Conservation (phyloP, 2,113 vertebrate genomes). For the Picathartes gymnocephalus region DNA sequence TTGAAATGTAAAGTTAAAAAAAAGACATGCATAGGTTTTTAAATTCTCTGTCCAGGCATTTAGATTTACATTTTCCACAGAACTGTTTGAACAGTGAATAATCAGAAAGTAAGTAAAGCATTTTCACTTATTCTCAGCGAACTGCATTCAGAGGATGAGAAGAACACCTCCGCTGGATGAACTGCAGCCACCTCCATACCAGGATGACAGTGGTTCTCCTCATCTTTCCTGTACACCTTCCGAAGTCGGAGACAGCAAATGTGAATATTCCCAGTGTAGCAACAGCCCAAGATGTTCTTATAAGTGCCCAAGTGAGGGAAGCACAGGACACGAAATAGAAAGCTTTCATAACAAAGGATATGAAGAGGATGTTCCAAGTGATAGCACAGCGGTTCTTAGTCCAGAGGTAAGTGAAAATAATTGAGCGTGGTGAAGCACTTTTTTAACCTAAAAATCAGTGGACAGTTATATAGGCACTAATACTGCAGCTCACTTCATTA, state of each 20-base stretch:
- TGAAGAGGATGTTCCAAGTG: conserved; percentile 94
- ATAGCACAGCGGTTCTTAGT: conserved; percentile 94
- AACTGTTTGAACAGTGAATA: background rate
- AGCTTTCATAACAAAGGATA: conserved; percentile 93
- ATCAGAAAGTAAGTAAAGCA: conserved; percentile 22
- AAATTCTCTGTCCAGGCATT: background rate
- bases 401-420: conserved; percentile 81
- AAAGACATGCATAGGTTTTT: background rate
- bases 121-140: conserved; percentile 77
- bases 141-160: conserved; percentile 97
- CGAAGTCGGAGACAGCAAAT: conserved; percentile 90
- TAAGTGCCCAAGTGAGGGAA: conserved; percentile 91
- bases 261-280: conserved; percentile 86
- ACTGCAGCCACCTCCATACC: conserved; percentile 93
- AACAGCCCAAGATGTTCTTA: conserved; percentile 90
- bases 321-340: conserved; percentile 83
- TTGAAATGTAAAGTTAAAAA: background rate
- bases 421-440: background rate
- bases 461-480: background rate
- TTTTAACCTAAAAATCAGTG: background rate
- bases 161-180: conserved; percentile 93
- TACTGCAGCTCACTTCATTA: background rate
- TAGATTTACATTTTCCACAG: background rate
- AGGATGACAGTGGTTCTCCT: conserved; percentile 93
- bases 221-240: conserved; percentile 94